Evolutionary conservation across 2,113 vertebrate genomes (phyloP), one percentile per base, ranked within the genome.

Genomic region (Grantiella picta): DNA sequence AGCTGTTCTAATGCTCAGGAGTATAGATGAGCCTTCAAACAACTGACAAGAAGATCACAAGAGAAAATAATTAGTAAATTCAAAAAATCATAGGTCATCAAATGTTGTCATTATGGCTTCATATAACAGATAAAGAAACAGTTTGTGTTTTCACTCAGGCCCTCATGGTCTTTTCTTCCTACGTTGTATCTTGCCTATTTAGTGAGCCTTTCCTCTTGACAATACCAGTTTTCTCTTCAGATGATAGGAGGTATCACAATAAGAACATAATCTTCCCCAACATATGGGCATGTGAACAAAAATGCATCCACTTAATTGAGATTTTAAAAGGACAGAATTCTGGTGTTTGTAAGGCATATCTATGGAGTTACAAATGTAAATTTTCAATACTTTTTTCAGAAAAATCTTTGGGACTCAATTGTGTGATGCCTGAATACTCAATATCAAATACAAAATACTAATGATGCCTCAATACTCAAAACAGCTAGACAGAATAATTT

Each of bases 51-150:
- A 71, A 36, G 2, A n/a, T 82, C 8, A 42, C 20, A 61, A 25
- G 15, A 57, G 38, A 82, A 72, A 49, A 69, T 11, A 45, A 57
- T 17, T 11, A 45, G 22, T 16, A 73, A 25, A 53, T 45, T 29
- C 0, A 1, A 59, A 66, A 87, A 57, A 40, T 9, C 17, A 4
- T 2, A 27, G 15, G 2, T 82, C 10, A 52, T 38, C 15, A n/a
- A 36, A 61, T 5, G 2, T 47, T 89, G 4, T 23, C 66, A 29
- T 40, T 59, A 59, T 72, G 23, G 38, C 6, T 82, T 89, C 24
- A 81, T 81, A 13, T 1, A 72, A 78, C 7, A 87, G 13, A 33
- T 29, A 56, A 38, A 33, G 29, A 61, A 4, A 4, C 4, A 42
- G 5, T 12, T 72, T 66, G 15, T 86, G 11, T 11, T 64, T 83